A percentile compares a stretch with the other conserved stretches of the same genome.
These are phyloP conservation scores for Hirtodrosophila alboralis DNA, from an alignment of 2,888 invertebrate species.

Conservation along the genomic window DNA sequence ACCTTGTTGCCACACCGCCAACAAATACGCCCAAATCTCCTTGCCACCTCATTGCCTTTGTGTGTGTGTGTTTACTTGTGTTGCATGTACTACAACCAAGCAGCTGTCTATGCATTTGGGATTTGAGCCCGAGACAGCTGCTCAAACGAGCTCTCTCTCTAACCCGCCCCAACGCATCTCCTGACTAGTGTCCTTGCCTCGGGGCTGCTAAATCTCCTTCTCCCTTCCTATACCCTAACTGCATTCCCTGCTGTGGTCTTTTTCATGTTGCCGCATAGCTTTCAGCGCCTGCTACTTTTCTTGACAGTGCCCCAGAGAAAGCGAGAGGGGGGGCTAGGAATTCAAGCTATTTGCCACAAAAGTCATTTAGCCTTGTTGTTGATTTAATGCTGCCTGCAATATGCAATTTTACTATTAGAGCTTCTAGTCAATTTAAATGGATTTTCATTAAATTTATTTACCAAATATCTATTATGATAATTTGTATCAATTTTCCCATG, in stretches of 20 bases:
- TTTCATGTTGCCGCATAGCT: slow-evolving; percentile 74
- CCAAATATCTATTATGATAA: slow-evolving; percentile 37
- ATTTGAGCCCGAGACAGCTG: slow-evolving; percentile 67
- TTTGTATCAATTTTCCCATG: slow-evolving; percentile 46
- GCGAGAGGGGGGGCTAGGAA: slow-evolving; percentile 48
- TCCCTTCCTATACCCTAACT: background rate
- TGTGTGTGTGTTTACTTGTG: slow-evolving; percentile 20
- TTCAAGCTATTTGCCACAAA: slow-evolving; percentile 51
- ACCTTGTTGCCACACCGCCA: slow-evolving; percentile 12
- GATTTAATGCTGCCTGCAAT: slow-evolving; percentile 49
- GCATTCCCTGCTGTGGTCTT: slow-evolving; percentile 67
- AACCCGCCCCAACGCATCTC: background rate
- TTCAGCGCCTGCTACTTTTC: slow-evolving; percentile 64
- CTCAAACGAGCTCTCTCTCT: slow-evolving; percentile 46
- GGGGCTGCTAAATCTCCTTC: background rate
- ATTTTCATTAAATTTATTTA: slow-evolving; percentile 57
- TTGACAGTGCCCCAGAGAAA: slow-evolving; percentile 43
- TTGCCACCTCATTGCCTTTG: slow-evolving; percentile 36
- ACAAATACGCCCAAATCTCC: background rate
- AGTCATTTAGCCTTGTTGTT: slow-evolving; percentile 58
- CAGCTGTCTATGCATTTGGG: slow-evolving; percentile 76
- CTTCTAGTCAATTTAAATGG: slow-evolving; percentile 41
- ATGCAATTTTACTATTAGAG: too few relatives aligned
- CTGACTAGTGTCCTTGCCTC: background rate
- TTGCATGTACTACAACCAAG: too few relatives aligned